Evolutionary conservation across 2,113 vertebrate genomes (phyloP), one percentile per base, ranked within the genome.

Genomic region (Nothoprocta pentlandii): DNA sequence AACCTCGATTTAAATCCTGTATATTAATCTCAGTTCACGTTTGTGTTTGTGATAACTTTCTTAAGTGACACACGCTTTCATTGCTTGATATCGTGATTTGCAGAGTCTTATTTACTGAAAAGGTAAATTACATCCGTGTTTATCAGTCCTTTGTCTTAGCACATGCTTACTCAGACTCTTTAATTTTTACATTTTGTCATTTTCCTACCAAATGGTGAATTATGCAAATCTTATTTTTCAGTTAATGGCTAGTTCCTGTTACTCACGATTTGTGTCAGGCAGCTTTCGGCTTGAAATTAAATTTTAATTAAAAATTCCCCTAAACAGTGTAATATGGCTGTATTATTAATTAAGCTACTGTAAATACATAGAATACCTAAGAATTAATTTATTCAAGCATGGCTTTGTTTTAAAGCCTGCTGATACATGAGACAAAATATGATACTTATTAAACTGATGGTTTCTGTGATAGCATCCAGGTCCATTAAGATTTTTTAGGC

Each of bases 171-270:
- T 79, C 11, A 8, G 34, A 63, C 34, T 51, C 82, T 61, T 47
- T 63, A 19, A 25, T 75, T 94, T 87, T 87, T 78, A 19, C 4
- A 62, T 84, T 78, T 68, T 80, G 39, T 73, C 3, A 26, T 84
- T 92, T 88, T 81, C 16, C n/a, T 84, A 73, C 51, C 67, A 85
- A 96, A 93, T 4, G 56, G 26, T 58, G 15, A 62, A 64, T 90
- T 87, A 58, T 34, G 17, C n/a, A 20, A 81, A 28, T 69, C 51
- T 64, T 85, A 14, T 30, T 86, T 92, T 79, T 69, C 58, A 69
- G 30, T 11, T 77, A 59, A 68, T 62, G 3, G 39, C 51, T 76
- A 19, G 12, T 59, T 94, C 41, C 26, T 30, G 42, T 54, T 88
- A 46, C 62, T 79, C 62, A 28, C 12, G 41, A 36, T 92, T 62